phyloP scores from a whole-genome alignment of 1,140 invertebrate species.

The Oscheius sp. region DNA sequence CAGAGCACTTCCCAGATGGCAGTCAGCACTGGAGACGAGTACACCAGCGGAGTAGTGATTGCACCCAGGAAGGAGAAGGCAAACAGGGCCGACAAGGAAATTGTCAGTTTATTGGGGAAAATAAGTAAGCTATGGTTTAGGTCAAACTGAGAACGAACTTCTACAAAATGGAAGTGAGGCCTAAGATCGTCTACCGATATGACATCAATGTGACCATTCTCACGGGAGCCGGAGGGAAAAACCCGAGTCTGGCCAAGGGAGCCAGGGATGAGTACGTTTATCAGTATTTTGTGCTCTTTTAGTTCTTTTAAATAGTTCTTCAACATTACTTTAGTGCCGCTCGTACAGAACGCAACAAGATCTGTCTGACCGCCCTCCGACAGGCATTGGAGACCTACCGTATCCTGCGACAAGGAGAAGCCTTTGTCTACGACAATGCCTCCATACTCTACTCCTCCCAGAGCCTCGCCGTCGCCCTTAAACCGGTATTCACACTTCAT shows the following conservation, averaged over 20 bases:
- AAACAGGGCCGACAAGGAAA: no score
- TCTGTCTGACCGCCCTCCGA: background rate
- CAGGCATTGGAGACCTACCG: background rate
- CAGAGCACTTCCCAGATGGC: no score
- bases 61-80: no score
- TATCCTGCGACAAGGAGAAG: background rate
- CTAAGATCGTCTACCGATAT: background rate
- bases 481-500: no score
- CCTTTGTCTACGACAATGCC: background rate
- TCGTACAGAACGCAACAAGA: background rate
- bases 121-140: no score
- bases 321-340: background rate
- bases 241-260: background rate
- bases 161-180: background rate
- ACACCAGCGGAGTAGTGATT: no score
- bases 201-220: background rate
- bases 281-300: background rate
- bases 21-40: no score
- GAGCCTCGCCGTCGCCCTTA: background rate
- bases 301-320: no score
- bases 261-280: background rate
- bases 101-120: no score
- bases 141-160: background rate
- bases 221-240: background rate
- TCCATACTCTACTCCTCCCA: background rate